A percentile compares a stretch with the other conserved stretches of the same genome.
phyloP scores from a whole-genome alignment of 2,113 vertebrate genomes.

The Psittacus erithacus region DNA sequence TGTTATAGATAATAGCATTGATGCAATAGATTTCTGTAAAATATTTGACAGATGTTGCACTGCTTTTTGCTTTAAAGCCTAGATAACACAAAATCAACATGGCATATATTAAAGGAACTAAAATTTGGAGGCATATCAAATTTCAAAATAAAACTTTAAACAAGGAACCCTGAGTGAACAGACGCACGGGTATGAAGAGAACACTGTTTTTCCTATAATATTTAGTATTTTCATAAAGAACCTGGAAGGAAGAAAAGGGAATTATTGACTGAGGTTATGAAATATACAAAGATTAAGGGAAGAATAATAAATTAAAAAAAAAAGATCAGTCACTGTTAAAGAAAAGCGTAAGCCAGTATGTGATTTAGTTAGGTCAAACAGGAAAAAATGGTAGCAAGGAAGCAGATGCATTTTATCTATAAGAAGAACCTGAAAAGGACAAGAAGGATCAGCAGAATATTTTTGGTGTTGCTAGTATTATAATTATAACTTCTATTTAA shows the following conservation, averaged over 20 bases:
- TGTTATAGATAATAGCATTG: rapidly evolving
- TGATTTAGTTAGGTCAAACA: not conserved
- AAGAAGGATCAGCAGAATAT: not conserved
- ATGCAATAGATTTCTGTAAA: not conserved
- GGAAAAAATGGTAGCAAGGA: not conserved
- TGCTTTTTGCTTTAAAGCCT: not conserved
- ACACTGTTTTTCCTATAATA: not conserved
- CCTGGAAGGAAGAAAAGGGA: not conserved
- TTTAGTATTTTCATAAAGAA: not conserved
- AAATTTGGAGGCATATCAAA: not conserved
- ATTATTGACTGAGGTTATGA: not conserved
- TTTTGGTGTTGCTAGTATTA: not conserved
- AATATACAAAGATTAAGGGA: not conserved
- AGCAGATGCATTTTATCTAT: not conserved
- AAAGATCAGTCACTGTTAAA: not conserved
- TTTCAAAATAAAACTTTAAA: not conserved
- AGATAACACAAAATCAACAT: not conserved
- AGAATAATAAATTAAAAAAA: not conserved
- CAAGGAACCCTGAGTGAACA: not conserved
- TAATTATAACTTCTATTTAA: not conserved
- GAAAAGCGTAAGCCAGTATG: not conserved
- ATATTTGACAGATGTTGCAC: not conserved
- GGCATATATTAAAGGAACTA: not conserved
- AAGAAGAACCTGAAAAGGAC: not conserved
- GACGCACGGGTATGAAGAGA: not conserved